These are phyloP conservation scores for Myiozetetes cayanensis DNA, from an alignment of 2,113 vertebrate genomes.

Conservation along the genomic window DNA sequence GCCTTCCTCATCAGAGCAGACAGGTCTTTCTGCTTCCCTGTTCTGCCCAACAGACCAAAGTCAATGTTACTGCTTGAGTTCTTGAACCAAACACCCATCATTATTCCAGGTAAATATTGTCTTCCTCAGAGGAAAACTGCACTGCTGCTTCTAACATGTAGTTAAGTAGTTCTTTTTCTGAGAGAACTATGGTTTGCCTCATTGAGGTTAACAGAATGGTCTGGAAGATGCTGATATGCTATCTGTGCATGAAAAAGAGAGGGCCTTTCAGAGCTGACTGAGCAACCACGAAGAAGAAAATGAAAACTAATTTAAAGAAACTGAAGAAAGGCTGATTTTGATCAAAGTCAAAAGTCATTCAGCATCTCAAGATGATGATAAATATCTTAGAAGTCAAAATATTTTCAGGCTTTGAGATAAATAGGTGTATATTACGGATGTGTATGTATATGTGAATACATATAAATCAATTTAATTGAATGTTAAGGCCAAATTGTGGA, in stretches of 20 bases:
- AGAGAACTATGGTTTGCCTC: background rate
- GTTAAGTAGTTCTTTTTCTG: background rate
- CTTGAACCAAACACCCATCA: background rate
- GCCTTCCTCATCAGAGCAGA: background rate
- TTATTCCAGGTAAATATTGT: background rate
- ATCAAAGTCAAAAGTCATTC: background rate
- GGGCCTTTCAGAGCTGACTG: background rate
- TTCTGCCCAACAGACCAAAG: background rate
- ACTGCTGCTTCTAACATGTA: background rate
- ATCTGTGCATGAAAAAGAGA: background rate
- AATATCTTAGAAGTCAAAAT: background rate
- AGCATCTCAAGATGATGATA: background rate
- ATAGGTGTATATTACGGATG: background rate
- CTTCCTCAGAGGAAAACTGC: background rate
- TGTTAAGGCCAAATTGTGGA: background rate
- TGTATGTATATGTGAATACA: accelerated
- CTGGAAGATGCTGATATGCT: background rate
- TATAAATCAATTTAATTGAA: background rate
- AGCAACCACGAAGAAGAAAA: background rate
- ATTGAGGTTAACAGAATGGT: background rate
- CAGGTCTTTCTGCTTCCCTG: background rate
- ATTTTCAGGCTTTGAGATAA: background rate
- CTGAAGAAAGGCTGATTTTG: background rate
- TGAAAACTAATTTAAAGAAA: background rate
- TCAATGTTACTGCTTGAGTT: background rate